phyloP scores from a whole-genome alignment of 2,113 vertebrate species.

The Grantiella picta region DNA sequence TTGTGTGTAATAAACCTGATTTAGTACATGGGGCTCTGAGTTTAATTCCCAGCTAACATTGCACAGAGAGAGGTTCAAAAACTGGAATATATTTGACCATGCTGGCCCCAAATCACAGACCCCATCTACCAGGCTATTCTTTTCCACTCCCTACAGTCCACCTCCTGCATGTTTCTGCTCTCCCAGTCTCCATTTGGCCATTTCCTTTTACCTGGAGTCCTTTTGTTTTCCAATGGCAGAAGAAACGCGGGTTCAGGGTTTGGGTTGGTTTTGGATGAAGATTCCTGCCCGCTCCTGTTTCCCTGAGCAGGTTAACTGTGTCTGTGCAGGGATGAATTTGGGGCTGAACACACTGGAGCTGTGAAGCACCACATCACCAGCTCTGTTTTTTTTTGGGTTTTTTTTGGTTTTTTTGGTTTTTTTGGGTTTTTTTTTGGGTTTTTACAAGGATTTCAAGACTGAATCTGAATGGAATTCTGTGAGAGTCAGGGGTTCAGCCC shows the following conservation, averaged over 20 bases:
- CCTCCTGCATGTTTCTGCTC: neutral
- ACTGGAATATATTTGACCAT: neutral
- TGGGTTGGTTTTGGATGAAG: neutral
- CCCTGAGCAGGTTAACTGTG: neutral
- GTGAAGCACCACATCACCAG: neutral
- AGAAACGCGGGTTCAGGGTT: neutral
- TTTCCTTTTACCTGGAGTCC: neutral
- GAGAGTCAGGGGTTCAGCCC: neutral
- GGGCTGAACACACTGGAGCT: fast-evolving
- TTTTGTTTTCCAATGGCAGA: neutral
- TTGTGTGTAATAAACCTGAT: neutral
- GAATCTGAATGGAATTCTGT: neutral
- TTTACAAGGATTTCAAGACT: neutral
- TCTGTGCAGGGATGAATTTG: neutral
- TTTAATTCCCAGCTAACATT: neutral
- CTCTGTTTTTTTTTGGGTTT: neutral
- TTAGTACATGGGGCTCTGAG: neutral
- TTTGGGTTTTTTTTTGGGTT: neutral
- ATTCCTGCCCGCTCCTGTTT: neutral
- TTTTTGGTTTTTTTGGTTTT: no score
- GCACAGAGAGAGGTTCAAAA: neutral
- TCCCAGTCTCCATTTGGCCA: neutral
- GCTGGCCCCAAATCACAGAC: neutral
- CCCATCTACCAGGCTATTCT: neutral
- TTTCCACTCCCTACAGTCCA: fast-evolving